These are phyloP conservation scores for Halcyon badia DNA, from an alignment of 2,797 vertebrate species.

Conservation along the genomic window DNA sequence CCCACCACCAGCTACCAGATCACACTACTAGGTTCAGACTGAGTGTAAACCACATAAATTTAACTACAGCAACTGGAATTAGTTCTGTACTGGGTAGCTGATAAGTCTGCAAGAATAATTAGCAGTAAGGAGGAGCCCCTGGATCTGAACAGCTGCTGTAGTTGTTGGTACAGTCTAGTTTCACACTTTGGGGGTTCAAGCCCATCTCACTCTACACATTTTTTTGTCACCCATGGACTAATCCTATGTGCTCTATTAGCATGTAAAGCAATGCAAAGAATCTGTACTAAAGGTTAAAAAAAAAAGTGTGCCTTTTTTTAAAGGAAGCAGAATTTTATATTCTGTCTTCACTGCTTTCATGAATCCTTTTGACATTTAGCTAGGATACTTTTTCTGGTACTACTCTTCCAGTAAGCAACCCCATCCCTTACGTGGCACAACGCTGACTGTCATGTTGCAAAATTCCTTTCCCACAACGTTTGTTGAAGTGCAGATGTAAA, in stretches of 20 bases:
- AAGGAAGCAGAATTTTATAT: not conserved
- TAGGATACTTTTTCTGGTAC: not conserved
- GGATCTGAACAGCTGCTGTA: not conserved
- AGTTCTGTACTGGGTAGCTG: not conserved
- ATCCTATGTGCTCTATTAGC: not conserved
- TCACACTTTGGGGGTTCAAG: not conserved
- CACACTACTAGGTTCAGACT: too few relatives aligned
- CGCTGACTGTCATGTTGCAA: conserved; percentile 89
- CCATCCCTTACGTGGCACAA: conserved; percentile 81
- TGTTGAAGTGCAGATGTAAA: conserved; percentile 85
- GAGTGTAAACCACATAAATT: not conserved
- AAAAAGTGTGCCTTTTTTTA: not conserved
- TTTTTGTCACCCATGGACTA: not conserved
- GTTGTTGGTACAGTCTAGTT: not conserved
- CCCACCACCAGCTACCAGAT: not conserved
- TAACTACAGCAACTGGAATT: not conserved
- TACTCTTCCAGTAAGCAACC: not conserved
- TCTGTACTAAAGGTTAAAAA: not conserved
- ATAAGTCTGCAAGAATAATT: not conserved
- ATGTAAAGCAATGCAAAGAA: not conserved
- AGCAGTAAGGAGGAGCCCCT: not conserved
- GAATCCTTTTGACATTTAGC: not conserved
- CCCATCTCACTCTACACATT: not conserved
- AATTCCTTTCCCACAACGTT: conserved; percentile 79
- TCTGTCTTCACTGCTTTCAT: not conserved